Percentiles rank a stretch among this genome's conserved stretches.
Evolutionary conservation across 2,113 vertebrate species (phyloP).

Genomic region (Agapornis roseicollis): DNA sequence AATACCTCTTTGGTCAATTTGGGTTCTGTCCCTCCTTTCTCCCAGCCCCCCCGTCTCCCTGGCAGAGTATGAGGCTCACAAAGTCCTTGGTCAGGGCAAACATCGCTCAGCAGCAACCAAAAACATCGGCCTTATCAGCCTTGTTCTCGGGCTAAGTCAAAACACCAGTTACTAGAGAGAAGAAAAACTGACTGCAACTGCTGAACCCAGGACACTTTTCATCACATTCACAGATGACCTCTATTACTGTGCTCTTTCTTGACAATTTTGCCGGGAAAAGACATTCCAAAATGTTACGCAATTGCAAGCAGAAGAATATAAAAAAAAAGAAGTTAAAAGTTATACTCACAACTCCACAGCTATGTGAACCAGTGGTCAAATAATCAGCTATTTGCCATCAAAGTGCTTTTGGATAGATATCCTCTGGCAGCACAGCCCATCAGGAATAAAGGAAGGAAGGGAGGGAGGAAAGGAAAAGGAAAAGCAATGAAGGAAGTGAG

Average conservation of each 20-base stretch:
- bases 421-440: neutral
- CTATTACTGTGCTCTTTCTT: slow-evolving; percentile 37
- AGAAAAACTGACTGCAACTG: no score
- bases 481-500: rapidly evolving
- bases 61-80: no score
- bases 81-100: no score
- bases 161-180: no score
- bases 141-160: no score
- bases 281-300: slow-evolving; percentile 1
- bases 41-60: no score
- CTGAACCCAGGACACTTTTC: no score
- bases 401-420: neutral
- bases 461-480: rapidly evolving
- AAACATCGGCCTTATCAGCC: no score
- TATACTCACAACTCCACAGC: neutral
- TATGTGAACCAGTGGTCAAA: neutral
- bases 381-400: neutral
- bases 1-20: no score
- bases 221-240: slow-evolving; percentile 44
- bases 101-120: no score
- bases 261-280: neutral
- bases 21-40: no score
- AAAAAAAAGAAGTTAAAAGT: neutral
- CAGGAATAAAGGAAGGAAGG: neutral
- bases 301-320: neutral